Conservation (phyloP, 2,113 vertebrate genomes). For the Oreochromis spilurus region DNA sequence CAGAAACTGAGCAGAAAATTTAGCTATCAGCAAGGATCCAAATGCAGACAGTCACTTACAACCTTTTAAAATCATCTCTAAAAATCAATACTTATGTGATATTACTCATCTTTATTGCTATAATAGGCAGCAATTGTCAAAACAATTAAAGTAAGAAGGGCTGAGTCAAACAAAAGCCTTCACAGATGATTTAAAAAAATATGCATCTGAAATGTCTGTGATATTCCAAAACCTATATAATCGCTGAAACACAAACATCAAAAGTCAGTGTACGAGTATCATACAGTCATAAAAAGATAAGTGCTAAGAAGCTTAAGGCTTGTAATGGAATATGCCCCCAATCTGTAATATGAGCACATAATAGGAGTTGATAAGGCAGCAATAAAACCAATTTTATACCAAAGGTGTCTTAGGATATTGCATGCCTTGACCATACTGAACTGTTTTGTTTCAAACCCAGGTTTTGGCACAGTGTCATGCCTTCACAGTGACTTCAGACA, state of each 20-base stretch:
- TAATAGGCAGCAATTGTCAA: background rate
- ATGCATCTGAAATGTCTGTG: background rate
- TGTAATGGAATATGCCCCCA: background rate
- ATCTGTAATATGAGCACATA: background rate
- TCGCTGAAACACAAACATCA: background rate
- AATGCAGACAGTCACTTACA: background rate
- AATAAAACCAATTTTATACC: conserved; percentile 1
- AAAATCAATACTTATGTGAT: background rate
- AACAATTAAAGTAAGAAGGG: background rate
- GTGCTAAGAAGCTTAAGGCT: background rate
- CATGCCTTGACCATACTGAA: background rate
- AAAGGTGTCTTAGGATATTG: background rate
- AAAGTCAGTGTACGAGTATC: background rate
- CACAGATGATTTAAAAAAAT: background rate
- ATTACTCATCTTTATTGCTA: background rate
- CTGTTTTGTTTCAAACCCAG: background rate
- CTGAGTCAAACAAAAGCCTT: background rate
- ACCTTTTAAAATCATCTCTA: background rate
- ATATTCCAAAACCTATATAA: background rate
- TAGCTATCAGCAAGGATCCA: background rate
- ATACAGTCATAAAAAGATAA: background rate
- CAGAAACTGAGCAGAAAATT: background rate
- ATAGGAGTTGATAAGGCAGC: background rate
- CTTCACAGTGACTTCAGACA: background rate
- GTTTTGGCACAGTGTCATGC: background rate